Conservation (phyloP, 2,113 vertebrate species). For the Amblyornis subalaris region DNA sequence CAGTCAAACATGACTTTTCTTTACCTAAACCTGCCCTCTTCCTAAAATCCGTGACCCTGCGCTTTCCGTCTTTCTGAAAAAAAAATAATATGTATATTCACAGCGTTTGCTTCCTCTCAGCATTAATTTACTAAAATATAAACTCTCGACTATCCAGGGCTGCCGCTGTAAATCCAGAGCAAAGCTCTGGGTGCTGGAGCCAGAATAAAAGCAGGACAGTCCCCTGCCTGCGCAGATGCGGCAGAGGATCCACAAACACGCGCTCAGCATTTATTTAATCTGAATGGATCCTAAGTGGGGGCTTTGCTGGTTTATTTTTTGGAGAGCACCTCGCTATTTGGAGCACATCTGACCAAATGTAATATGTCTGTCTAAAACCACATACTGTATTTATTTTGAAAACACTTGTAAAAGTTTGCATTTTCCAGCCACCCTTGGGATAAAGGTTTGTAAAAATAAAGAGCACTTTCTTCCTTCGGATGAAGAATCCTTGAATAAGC, state of each 20-base stretch:
- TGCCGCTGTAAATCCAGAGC: background rate
- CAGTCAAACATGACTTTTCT: background rate
- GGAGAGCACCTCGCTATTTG: conserved; percentile 56
- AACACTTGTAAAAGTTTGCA: conserved; percentile 89
- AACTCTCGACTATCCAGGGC: background rate
- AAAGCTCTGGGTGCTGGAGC: background rate
- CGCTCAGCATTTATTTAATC: conserved; percentile 43
- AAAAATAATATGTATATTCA: background rate
- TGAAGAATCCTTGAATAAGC: conserved; percentile 82
- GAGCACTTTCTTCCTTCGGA: conserved; percentile 78
- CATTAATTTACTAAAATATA: background rate
- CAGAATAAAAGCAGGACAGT: background rate
- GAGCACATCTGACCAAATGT: conserved; percentile 68
- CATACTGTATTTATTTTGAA: conserved; percentile 88
- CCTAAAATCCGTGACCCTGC: conserved; percentile 40
- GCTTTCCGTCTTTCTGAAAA: background rate
- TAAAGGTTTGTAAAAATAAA: conserved; percentile 80
- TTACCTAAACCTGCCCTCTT: conserved; percentile 52
- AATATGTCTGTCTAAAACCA: conserved; percentile 67
- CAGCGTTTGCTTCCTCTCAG: background rate
- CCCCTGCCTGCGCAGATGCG: background rate
- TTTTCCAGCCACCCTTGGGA: conserved; percentile 80
- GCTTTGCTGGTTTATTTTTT: conserved; percentile 52
- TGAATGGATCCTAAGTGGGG: conserved; percentile 19
- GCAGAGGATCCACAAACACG: background rate